Evolutionary conservation across 2,797 vertebrate genomes (phyloP).

Genomic region (Rhinichthys osculus): DNA sequence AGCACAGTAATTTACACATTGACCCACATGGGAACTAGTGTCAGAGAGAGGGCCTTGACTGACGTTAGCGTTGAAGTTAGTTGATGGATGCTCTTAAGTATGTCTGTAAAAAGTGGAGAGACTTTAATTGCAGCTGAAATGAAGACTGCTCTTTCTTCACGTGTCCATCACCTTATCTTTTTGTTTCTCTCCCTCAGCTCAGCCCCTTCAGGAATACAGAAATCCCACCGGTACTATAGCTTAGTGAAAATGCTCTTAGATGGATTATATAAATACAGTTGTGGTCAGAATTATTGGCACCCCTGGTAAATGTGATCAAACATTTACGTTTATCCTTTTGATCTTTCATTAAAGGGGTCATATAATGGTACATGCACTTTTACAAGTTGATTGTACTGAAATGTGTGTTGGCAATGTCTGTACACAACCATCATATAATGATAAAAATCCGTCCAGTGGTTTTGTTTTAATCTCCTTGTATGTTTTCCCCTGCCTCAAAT

Average conservation of each 20-base stretch:
- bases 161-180: slow-evolving; percentile 27
- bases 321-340: too few relatives aligned
- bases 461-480: too few relatives aligned
- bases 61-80: slow-evolving; percentile 45
- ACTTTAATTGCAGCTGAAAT: slow-evolving; percentile 52
- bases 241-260: not conserved
- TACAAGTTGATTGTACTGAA: too few relatives aligned
- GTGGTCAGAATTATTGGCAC: too few relatives aligned
- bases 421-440: too few relatives aligned
- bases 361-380: too few relatives aligned
- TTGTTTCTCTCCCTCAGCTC: not conserved
- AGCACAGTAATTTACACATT: slow-evolving; percentile 12
- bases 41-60: slow-evolving; percentile 37
- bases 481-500: too few relatives aligned
- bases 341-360: too few relatives aligned
- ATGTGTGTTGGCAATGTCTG: too few relatives aligned
- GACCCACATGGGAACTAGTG: not conserved
- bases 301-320: too few relatives aligned
- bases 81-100: slow-evolving; percentile 41
- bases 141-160: slow-evolving; percentile 30
- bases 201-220: not conserved
- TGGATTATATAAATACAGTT: not conserved
- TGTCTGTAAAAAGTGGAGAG: slow-evolving; percentile 37
- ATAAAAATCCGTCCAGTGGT: too few relatives aligned
- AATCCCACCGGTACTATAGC: not conserved